Evolutionary conservation across 2,797 vertebrate genomes (phyloP), one percentile per base, ranked within the genome.

Genomic region (Anguilla pacifica): DNA sequence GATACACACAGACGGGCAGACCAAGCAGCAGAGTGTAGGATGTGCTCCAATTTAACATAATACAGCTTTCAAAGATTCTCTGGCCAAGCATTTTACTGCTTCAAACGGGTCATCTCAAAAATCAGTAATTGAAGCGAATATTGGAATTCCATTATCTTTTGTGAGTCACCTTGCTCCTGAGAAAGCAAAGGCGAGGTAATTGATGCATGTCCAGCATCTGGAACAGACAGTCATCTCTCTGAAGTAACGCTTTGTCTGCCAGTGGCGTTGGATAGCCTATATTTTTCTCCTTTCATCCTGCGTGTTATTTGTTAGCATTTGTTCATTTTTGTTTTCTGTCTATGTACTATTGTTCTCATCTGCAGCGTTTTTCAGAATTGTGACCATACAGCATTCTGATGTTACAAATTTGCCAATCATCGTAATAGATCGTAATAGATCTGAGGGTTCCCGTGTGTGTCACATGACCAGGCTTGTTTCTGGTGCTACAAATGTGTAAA

Each of bases 161-260:
- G 72, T 88, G 90, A 88, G 90, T 94, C 93, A 93, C 93, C 93
- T 93, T 94, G 90, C 46, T 89, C 79, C 85, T 91, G 90, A 92
- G 90, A 92, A 90, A 93, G 92, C 92, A 94, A 93, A 90, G 55
- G 85, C 89, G 92, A 93, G 92, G 82, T 85, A 85, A 94, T 88
- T 92, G 87, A 89, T 92, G 92, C 92, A 90, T 94, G 89, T 86
- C 87, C 74, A 84, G 74, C n/a, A 70, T 5, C 83, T 67, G 46
- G 61, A 84, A 89, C 22, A 88, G 89, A 91, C 61, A 86, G 83
- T 74, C 72, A 87, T 31, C 85, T 39, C 13, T 83, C 43, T 49
- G 72, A 43, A 10, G 72, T 5, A 43, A 15, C 2, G 35, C 72
- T 77, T 43, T 77, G 77, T 51, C 77, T 9, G 43, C 77, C 46